Evolutionary conservation across 2,888 invertebrate species (phyloP).

Genomic region (Carcina quercana): DNA sequence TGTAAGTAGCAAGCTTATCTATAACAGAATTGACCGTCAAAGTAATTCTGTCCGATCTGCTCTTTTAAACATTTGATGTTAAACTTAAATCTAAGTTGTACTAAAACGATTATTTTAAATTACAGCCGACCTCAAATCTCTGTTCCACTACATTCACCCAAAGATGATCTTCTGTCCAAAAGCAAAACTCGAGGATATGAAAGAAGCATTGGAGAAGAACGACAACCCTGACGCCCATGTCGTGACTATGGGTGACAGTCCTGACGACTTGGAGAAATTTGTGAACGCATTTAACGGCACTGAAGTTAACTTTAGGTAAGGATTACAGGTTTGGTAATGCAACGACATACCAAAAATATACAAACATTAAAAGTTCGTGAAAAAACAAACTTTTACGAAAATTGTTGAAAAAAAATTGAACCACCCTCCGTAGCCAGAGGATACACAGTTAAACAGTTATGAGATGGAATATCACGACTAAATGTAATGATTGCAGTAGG

Average conservation of each 20-base stretch:
- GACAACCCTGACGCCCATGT: conserved; percentile 21
- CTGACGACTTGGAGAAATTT: conserved; percentile 27
- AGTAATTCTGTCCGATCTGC: background rate
- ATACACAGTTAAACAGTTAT: too few species aligned
- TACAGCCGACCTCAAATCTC: conserved; percentile 18
- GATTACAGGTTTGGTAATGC: background rate
- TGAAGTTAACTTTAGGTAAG: conserved; percentile 31
- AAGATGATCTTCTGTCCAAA: conserved; percentile 37
- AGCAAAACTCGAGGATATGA: conserved; percentile 24
- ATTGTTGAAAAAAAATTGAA: too few species aligned
- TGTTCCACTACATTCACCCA: conserved; percentile 20
- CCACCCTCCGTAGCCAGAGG: too few species aligned
- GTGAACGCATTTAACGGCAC: conserved; percentile 28
- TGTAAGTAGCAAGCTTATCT: too few species aligned
- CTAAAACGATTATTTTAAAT: conserved; percentile 4
- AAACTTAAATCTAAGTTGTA: too few species aligned
- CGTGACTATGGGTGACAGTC: conserved; percentile 30
- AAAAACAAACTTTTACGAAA: too few species aligned
- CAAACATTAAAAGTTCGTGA: too few species aligned
- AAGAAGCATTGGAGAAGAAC: conserved; percentile 19
- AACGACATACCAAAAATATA: too few species aligned
- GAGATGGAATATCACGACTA: too few species aligned
- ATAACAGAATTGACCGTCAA: background rate
- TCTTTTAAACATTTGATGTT: too few species aligned
- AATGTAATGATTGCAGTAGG: too few species aligned